Evolutionary conservation across 2,797 vertebrate species (phyloP), one percentile per base, ranked within the genome.

Genomic region (Sebastes elongatus): DNA sequence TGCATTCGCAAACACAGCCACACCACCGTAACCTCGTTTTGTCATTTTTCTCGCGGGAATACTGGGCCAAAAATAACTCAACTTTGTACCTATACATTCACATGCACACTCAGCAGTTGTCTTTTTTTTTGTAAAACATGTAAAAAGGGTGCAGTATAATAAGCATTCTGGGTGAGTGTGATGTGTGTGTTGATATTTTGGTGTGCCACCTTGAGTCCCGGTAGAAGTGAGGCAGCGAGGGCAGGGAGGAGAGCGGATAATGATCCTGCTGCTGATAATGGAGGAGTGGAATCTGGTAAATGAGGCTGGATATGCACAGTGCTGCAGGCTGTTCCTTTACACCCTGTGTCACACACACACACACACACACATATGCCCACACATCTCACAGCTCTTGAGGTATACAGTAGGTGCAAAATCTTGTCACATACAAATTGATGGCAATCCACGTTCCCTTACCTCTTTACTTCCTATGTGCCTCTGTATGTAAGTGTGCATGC

Each of bases 271-370:
- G 86, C 88, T 91, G 87, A 92, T 93, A 88, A 91, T 74, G 82
- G 90, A 88, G 88, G 90, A 88, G 86, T 86, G 84, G 84, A 90
- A 84, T 82, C 78, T 89, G 83, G 82, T 80, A 91, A 93, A 93
- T 91, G 89, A 91, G 85, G 89, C 88, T 88, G 71, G 73, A 87
- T 90, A 84, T 91, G 83, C 82, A 89, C 73, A 61, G 66, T 63
- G 90, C 93, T 93, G 88, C 85, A 91, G 92, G 90, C 88, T 88
- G 82, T 84, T 93, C 76, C 73, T 90, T 87, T 90, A 76, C 85
- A 87, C 86, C 56, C 81, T 23, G 53, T 78, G n/a, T 84, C 80
- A 66, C 72, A 52, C 59, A 68, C 71, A 74, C 80, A 35, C 63
- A 33, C 60, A 25, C 76, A 38, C 67, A 63, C 60, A 67, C 59